Conservation (phyloP, 2,113 vertebrate genomes). For the western clawed frog (Xenopus tropicalis) region UCB_Xtro_10.0 CM004443.2:157102501-157103000, state of each 20-base stretch:
- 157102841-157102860: constrained; percentile 5
- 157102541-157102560: too few species aligned
- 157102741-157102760: constrained; percentile 21
- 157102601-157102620: neutral
- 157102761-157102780: constrained; percentile 14
- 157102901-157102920: constrained; percentile 1
- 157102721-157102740: neutral
- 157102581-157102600: too few species aligned
- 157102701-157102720: neutral
- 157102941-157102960: constrained; percentile 1
- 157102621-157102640: neutral
- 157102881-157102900: constrained; percentile 18
- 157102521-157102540: too few species aligned
- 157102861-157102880: constrained; percentile 41
- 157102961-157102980: neutral
- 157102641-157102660: neutral
- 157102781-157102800: constrained; percentile 35
- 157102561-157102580: too few species aligned
- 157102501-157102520: too few species aligned
- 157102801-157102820: constrained; percentile 45
- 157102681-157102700: neutral
- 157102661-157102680: neutral
- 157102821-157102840: constrained; percentile 39
- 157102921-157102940: neutral
- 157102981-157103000: neutral